These are phyloP conservation scores for Myiotriccus ornatus DNA, from an alignment of 2,797 vertebrate genomes.

Conservation along the genomic window DNA sequence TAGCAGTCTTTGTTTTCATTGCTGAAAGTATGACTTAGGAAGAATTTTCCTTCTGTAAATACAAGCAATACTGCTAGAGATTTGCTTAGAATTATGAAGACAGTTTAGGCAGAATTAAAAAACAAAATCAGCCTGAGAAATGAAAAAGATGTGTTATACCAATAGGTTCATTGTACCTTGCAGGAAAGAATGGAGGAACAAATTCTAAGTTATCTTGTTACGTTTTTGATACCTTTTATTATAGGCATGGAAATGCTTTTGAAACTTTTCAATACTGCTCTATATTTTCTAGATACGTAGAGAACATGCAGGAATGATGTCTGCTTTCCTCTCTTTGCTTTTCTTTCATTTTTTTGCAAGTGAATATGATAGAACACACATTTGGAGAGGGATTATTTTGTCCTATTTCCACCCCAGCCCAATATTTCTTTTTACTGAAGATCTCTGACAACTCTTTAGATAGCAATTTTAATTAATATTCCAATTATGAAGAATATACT, in stretches of 20 bases:
- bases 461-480: constrained; percentile 9
- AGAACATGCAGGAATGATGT: not conserved
- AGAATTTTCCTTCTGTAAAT: not conserved
- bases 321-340: not conserved
- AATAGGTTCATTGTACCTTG: not conserved
- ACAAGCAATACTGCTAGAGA: not conserved
- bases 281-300: not conserved
- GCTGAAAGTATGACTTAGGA: not conserved
- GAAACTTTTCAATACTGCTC: not conserved
- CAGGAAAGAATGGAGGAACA: not conserved
- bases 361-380: not conserved
- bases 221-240: not conserved
- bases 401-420: not conserved
- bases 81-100: not conserved
- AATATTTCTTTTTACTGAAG: not conserved
- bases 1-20: not conserved
- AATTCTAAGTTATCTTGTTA: not conserved
- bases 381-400: not conserved
- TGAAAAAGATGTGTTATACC: not conserved
- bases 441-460: not conserved
- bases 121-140: not conserved
- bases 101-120: not conserved
- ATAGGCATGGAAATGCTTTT: not conserved
- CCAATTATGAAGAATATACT: not conserved
- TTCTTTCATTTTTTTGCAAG: not conserved